These are phyloP conservation scores for Brachyalestes nurse DNA, from an alignment of 2,797 vertebrate species.

Conservation along the genomic window DNA sequence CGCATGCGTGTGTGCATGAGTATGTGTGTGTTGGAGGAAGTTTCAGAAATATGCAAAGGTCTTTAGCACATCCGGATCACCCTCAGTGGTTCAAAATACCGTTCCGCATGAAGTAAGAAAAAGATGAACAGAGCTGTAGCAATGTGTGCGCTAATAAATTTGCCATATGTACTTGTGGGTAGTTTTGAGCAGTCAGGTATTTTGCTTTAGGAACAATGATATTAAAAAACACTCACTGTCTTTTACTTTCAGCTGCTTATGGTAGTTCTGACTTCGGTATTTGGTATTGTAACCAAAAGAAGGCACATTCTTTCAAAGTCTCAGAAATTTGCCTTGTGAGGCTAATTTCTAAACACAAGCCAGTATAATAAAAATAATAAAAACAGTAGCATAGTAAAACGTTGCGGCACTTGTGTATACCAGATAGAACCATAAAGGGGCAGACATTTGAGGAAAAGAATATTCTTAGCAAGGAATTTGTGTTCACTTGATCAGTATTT, in stretches of 20 bases:
- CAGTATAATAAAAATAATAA: neutral
- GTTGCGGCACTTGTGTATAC: conserved; percentile 11
- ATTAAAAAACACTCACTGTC: conserved; percentile 33
- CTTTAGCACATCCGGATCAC: conserved; percentile 13
- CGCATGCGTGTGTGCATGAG: conserved; percentile 18
- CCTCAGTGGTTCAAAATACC: conserved; percentile 15
- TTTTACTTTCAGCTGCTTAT: conserved; percentile 19
- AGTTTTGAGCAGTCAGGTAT: conserved; percentile 33
- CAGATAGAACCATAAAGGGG: conserved; percentile 1
- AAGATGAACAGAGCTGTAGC: conserved; percentile 24
- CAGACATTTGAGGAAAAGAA: neutral
- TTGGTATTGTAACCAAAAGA: conserved; percentile 23
- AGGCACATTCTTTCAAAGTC: conserved; percentile 29
- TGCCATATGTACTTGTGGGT: conserved; percentile 45
- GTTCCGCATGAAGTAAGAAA: conserved; percentile 22
- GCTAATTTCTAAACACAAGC: conserved; percentile 34
- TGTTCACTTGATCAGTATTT: conserved; percentile 10
- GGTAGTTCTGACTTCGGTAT: conserved; percentile 24
- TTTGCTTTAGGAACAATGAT: conserved; percentile 46
- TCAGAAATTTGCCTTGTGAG: conserved; percentile 12
- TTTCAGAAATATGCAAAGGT: conserved; percentile 30
- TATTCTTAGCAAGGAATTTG: neutral
- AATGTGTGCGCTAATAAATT: conserved; percentile 27
- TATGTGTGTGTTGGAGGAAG: neutral
- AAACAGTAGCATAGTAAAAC: neutral